These are phyloP conservation scores for Zaprionus inermis DNA, from an alignment of 1,140 invertebrate genomes.

Conservation along the genomic window DNA sequence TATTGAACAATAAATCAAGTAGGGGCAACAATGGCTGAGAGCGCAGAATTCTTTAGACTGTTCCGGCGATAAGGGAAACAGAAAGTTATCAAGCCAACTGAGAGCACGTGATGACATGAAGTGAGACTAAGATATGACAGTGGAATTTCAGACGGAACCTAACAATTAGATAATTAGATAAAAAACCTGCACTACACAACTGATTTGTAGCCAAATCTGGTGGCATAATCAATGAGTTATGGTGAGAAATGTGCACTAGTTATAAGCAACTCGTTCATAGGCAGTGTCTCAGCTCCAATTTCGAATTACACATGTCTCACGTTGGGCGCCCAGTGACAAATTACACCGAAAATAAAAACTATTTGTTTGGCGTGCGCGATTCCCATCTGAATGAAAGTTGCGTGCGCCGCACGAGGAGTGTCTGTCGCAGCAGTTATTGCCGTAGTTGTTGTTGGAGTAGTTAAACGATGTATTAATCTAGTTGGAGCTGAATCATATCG, in stretches of 20 bases:
- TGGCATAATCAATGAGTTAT: constrained; percentile 3
- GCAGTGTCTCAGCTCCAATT: constrained; percentile 8
- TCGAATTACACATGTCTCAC: neutral
- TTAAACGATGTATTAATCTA: constrained; percentile 29
- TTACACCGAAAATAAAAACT: neutral
- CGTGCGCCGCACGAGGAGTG: constrained; percentile 20
- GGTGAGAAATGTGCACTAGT: constrained; percentile 8
- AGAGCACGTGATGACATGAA: neutral
- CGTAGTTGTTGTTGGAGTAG: constrained; percentile 11
- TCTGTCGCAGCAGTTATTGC: neutral
- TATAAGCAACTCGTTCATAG: constrained; percentile 5
- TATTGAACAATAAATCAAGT: constrained; percentile 12
- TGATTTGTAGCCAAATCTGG: neutral
- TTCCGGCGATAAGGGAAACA: neutral
- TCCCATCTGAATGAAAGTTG: constrained; percentile 19
- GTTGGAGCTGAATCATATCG: constrained; percentile 33
- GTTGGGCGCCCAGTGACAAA: constrained; percentile 29
- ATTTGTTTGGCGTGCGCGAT: constrained; percentile 22
- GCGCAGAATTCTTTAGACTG: neutral
- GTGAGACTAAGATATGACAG: neutral
- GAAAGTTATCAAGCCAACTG: neutral
- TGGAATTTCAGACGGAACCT: neutral
- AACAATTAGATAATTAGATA: neutral
- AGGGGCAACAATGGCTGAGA: neutral
- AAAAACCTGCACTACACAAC: neutral